Base-by-base conservation (phyloP, 2,113 vertebrate genomes). In the Antechinus stuartii region DNA sequence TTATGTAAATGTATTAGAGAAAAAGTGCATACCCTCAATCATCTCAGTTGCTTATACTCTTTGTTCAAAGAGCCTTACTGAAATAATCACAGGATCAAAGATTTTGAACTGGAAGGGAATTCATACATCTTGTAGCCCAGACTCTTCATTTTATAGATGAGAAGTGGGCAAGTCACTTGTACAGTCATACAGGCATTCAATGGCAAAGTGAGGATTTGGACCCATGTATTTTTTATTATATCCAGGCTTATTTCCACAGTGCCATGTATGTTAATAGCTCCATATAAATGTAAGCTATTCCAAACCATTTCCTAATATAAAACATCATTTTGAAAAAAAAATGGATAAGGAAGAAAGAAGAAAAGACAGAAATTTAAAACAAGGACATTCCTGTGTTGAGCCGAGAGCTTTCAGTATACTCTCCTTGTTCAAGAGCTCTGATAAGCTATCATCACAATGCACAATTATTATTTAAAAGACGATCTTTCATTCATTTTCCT, bases 251-350 rank as follows among this genome's bases (percentile, higher is more conserved):
- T 68, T 68, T 68, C 0, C 61, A 68, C 14, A 0, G 0, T 35
- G 3, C 12, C 30, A 68, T 6, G 30, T 35, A 11, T 68, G 30
- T 68, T n/a, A 68, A 68, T n/a, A 68, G 35, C 11, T 11, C 11
- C 12, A 68, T n/a, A 16, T 16, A 68, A 68, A 68, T 35, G 14
- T 61, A 25, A 26, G 30, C 0, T 68, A n/a, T 68, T n/a, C 12
- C 11, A 68, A 68, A 1, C 2, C 35, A 68, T n/a, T 68, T 76
- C 35, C 30, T 76, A 76, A 76, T 19, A 3, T 6, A n/a, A 68
- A 68, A 30, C 11, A 68, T 76, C 35, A 14, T 68, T 89, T 94
- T 84, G 30, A 11, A 30, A 50, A 96, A 96, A 46, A 91, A 27
- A 54, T 23, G 46, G 90, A 25, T 3, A 26, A 22, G 8, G 35